Percentiles rank a stretch among this genome's conserved stretches.
phyloP scores from a whole-genome alignment of 2,113 vertebrate genomes.

The Cyphomyrus discorhynchus region DNA sequence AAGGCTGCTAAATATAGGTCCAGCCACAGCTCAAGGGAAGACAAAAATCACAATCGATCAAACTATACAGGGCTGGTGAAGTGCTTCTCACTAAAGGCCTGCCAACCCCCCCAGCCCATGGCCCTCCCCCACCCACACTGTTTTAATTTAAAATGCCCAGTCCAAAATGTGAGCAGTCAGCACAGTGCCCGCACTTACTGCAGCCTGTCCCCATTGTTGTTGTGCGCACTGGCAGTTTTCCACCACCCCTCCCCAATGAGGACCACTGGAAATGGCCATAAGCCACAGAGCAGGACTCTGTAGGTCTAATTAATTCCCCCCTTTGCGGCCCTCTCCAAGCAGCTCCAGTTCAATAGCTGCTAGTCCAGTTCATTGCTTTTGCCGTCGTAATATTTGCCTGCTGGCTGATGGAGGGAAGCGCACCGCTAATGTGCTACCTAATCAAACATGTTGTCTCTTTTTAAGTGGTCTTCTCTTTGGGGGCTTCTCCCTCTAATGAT shows the following conservation, averaged over 20 bases:
- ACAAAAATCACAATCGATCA: conserved; percentile 16
- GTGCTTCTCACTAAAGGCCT: neutral
- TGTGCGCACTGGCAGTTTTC: neutral
- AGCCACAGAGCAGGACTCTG: neutral
- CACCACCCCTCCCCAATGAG: neutral
- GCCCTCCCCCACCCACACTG: neutral
- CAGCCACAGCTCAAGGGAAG: neutral
- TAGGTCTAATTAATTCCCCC: conserved; percentile 11
- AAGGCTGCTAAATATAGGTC: conserved; percentile 1
- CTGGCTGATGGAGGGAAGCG: neutral
- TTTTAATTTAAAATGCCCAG: neutral
- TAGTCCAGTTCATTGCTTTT: neutral
- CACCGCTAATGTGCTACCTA: neutral
- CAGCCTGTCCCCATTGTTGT: neutral
- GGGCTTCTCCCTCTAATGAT: conserved; percentile 3
- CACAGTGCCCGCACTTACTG: neutral
- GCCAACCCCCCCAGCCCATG: neutral
- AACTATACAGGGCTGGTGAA: neutral
- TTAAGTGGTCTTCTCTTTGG: conserved; percentile 11
- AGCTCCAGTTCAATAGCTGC: neutral
- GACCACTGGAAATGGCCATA: neutral
- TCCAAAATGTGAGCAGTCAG: neutral
- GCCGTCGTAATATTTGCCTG: conserved; percentile 10
- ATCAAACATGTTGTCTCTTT: conserved; percentile 18
- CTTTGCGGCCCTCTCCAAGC: neutral